phyloP scores from a whole-genome alignment of 2,113 vertebrate genomes.

The Cebus imitator region DNA sequence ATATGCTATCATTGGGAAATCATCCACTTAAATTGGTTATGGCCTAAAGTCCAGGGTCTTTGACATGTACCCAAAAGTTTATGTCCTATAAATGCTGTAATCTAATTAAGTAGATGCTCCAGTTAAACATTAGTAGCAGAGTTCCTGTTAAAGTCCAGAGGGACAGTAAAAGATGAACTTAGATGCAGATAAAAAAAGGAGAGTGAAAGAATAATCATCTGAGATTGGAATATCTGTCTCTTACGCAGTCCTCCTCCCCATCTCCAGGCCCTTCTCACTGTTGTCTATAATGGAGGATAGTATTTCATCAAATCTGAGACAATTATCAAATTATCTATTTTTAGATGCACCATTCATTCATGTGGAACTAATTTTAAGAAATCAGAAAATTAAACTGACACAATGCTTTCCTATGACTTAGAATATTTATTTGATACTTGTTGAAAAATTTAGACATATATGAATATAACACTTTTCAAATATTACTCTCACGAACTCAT shows the following conservation, averaged over 20 bases:
- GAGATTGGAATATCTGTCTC: neutral
- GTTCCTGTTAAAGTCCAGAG: neutral
- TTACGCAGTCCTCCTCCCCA: neutral
- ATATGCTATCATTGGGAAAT: neutral
- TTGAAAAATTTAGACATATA: neutral
- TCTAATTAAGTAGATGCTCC: conserved; percentile 22
- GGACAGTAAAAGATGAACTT: neutral
- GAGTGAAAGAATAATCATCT: neutral
- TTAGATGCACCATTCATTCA: neutral
- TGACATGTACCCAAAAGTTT: neutral
- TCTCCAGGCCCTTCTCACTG: neutral
- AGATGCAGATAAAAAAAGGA: neutral
- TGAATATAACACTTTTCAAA: neutral
- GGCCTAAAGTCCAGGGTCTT: neutral
- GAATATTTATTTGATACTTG: conserved; percentile 1
- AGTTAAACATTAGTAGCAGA: conserved; percentile 1
- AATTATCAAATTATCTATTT: neutral
- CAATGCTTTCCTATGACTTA: neutral
- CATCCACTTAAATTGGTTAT: neutral
- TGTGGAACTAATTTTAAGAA: neutral
- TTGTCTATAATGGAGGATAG: neutral
- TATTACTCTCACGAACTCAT: neutral
- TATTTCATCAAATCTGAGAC: neutral
- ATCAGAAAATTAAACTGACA: neutral
- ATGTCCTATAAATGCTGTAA: neutral